These are phyloP conservation scores for Nansenia antarctica DNA, from an alignment of 2,113 vertebrate species.

Conservation along the genomic window DNA sequence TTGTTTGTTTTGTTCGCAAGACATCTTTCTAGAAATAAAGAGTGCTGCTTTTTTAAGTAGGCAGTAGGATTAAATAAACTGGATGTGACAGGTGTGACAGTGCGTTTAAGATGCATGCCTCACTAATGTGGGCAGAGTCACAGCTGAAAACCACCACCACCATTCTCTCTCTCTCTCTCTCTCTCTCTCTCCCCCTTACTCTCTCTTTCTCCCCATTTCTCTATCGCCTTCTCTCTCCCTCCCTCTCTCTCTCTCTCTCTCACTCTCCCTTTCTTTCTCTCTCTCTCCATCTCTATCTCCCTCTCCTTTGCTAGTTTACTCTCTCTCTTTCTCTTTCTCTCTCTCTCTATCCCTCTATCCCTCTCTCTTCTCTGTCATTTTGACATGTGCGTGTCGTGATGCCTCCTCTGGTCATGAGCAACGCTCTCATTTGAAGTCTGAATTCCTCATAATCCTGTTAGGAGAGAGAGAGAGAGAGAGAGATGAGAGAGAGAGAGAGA, in stretches of 20 bases:
- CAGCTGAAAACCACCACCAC: conserved; percentile 20
- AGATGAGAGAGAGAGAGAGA: not conserved
- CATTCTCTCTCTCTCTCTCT: conserved; percentile 40
- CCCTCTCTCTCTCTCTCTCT: not conserved
- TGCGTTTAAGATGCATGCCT: conserved; percentile 77
- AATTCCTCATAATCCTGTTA: conserved; percentile 9
- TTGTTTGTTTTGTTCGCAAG: conserved; percentile 71
- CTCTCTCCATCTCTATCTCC: conserved; percentile 5
- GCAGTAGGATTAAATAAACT: conserved; percentile 83
- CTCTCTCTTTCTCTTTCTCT: conserved; percentile 26
- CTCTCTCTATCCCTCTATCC: conserved; percentile 23
- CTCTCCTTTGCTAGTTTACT: no score
- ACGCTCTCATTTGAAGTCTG: conserved; percentile 42
- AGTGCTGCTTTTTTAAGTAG: conserved; percentile 76
- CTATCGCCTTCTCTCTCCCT: conserved; percentile 47
- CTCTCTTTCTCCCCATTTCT: conserved; percentile 45
- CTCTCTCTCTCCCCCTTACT: not conserved
- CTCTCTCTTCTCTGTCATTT: not conserved
- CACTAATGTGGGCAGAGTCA: conserved; percentile 54
- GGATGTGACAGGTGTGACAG: conserved; percentile 84
- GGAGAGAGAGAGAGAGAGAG: conserved; percentile 17
- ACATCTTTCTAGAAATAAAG: conserved; percentile 71
- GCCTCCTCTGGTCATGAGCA: conserved; percentile 55
- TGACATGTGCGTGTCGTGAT: conserved; percentile 20
- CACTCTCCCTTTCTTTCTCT: not conserved